A percentile compares a stretch with the other conserved stretches of the same genome.
These are phyloP conservation scores for Rotaria sp. DNA, from an alignment of 2,888 invertebrate genomes.

Conservation along the genomic window DNA sequence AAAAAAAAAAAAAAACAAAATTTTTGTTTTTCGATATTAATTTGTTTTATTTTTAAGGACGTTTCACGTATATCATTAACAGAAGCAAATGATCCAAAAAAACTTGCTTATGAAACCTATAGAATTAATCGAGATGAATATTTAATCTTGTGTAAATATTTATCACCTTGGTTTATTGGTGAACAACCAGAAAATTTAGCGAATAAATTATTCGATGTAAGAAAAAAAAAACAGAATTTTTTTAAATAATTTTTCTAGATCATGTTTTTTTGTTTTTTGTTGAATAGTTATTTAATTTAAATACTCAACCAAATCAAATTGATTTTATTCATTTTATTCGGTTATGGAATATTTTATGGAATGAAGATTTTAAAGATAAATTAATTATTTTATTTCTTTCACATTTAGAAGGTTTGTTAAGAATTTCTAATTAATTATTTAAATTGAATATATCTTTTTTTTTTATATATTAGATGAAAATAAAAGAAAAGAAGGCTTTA, in stretches of 20 bases:
- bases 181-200: neutral
- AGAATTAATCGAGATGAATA: neutral
- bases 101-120: conserved; percentile 20
- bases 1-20: neutral
- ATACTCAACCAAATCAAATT: conserved; percentile 54
- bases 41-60: neutral
- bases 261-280: neutral
- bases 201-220: conserved; percentile 20
- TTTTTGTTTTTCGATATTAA: neutral
- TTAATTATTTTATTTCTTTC: conserved; percentile 68
- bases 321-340: conserved; percentile 79
- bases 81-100: neutral
- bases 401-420: neutral
- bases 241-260: neutral
- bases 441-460: too few species aligned
- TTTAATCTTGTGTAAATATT: conserved; percentile 6
- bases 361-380: conserved; percentile 71
- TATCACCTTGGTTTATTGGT: conserved; percentile 26
- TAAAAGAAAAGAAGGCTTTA: neutral
- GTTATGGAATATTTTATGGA: conserved; percentile 70
- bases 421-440: neutral
- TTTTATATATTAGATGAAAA: neutral
- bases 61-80: conserved; percentile 25
- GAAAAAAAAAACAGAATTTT: neutral
- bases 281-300: neutral